Evolutionary conservation across 2,797 vertebrate genomes (phyloP), one percentile per base, ranked within the genome.

Genomic region (Craterocephalus amniculus): DNA sequence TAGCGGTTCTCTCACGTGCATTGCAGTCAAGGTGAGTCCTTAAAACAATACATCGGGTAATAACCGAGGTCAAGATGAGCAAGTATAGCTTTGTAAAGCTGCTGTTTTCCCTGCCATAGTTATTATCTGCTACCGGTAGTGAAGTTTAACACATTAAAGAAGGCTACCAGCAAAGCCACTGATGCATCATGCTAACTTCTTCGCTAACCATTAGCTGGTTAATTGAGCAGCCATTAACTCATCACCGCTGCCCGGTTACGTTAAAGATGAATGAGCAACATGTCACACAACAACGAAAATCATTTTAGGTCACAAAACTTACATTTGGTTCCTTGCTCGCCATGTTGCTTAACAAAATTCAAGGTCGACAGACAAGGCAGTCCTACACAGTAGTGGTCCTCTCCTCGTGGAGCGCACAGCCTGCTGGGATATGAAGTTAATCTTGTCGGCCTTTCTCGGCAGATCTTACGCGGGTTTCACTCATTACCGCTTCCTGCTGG

Each of bases 251-350:
- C 49, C 16, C 6, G 24, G 5, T 27, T 14, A 52, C 4, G 13
- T 14, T 6, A 26, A 52, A 12, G 12, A 10, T 27, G 4, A 14
- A 27, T 14, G 6, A 27, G 24, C 24, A 6, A 26, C 24, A 52
- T 13, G 49, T 52, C 24, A 16, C 24, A 52, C 24, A 52, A 27
- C 22, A 12, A 12, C 22, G 12, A n/a, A 18, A 54, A 56, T 11
- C 1, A 54, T 32, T 45, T 20, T 8, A 2, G n/a, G 18, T 18
- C 12, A 2, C 32, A 35, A 18, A 11, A 84, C 89, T 90, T 61
- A 89, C 89, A 51, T 63, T 89, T 0, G 87, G 86, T 35, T 89
- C 89, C 56, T 83, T 87, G 74, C n/a, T 82, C 64, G 86, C 80
- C 89, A 90, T 81, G 63, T 45, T 35, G 13, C 6, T 77, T 70